Base-by-base conservation (phyloP, 53 echinoderm and acorn worm species). In the Holothuria leucospilota region DNA sequence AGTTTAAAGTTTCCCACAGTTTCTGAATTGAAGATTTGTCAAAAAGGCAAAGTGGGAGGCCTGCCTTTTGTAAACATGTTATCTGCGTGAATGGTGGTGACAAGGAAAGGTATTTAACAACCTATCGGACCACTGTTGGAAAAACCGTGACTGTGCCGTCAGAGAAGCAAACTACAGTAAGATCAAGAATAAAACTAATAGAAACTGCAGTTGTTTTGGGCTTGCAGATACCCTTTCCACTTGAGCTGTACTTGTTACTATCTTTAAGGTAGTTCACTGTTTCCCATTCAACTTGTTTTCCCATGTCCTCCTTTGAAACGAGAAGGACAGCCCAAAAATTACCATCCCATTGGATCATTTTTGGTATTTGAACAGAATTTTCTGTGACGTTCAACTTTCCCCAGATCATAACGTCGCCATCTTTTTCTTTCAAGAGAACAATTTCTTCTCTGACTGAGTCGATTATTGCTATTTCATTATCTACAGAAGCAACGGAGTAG, bases 381-480 rank as follows among this genome's bases (percentile, higher is more conserved):
- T 51, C 23, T n/a, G n/a, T n/a, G n/a, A n/a, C n/a, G n/a, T n/a
- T n/a, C 8, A 75, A 20, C 41, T 49, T 75, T 21, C 77, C 42
- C 21, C 49, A 49, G 23, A 16, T 75, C 77, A 15, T 75, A 15
- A 75, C 52, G 13, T 21, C 41, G 52, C 51, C 77, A 51, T 51
- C 77, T 20, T 20, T 49, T 3, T 49, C 51, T 8, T 49, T 25
- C 49, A 75, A 42, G n/a, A n/a, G n/a, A n/a, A n/a, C n/a, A 75
- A 51, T 52, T 75, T 75, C 77, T 26, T 75, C 51, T 25, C 24
- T 75, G 20, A 40, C 77, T 49, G 77, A 75, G n/a, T 75, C 77
- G 42, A 75, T 42, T 6, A 75, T 25, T 46, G 51, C 49, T 18
- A 75, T 24, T 20, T 75, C 52, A 25, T 18, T 75, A 0, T 75